Percentiles rank a stretch among this genome's conserved stretches.
Evolutionary conservation across 2,113 vertebrate genomes (phyloP).

Genomic region (Aythya baeri): DNA sequence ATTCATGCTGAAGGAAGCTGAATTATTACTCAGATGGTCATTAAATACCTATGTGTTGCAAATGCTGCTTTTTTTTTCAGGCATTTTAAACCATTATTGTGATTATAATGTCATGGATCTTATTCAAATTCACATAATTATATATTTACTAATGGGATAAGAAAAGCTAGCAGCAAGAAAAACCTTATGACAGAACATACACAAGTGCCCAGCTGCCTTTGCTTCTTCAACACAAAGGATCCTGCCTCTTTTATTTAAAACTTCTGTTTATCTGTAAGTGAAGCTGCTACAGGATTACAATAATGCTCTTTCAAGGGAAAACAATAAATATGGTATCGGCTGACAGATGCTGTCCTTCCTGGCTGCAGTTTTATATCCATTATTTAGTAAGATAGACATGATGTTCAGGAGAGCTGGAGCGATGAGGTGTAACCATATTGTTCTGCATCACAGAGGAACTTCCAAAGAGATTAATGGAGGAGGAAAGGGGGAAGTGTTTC

Average conservation of each 20-base stretch:
- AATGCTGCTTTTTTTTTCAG: neutral
- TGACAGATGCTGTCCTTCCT: constrained; percentile 56
- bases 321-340: constrained; percentile 28
- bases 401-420: constrained; percentile 3
- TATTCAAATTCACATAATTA: neutral
- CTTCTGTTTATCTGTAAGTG: constrained; percentile 43
- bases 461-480: neutral
- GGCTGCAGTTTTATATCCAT: constrained; percentile 45
- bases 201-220: neutral
- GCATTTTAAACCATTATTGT: neutral
- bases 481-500: neutral
- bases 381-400: constrained; percentile 50
- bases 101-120: neutral
- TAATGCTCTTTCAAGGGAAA: constrained; percentile 47
- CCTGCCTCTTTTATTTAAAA: constrained; percentile 44
- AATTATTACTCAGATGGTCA: neutral
- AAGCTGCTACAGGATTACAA: constrained; percentile 41
- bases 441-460: neutral
- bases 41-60: neutral
- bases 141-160: neutral
- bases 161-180: neutral
- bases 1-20: neutral
- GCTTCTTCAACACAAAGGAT: neutral
- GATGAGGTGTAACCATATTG: constrained; percentile 49
- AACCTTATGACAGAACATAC: neutral